Evolutionary conservation across 2,888 invertebrate genomes (phyloP).

Genomic region (Lottia gigantea): DNA sequence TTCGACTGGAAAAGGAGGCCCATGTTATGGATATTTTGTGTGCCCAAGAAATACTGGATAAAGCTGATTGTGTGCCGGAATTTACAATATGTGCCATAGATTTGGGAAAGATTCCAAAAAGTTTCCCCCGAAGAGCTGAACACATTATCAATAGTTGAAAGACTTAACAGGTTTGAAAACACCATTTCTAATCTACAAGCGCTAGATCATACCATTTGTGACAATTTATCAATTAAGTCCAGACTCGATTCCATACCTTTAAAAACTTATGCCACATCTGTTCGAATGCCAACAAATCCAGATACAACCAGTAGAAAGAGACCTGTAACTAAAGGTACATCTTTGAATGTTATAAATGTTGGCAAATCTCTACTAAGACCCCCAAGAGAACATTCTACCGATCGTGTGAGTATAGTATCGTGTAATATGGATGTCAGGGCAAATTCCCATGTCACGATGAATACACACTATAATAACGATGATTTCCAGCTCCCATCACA

Average conservation of each 20-base stretch:
- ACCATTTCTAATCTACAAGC: conserved; percentile 2
- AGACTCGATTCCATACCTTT: neutral
- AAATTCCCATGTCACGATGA: neutral
- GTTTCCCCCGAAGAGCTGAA: conserved; percentile 3
- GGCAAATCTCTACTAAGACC: neutral
- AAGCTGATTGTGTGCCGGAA: conserved; percentile 4
- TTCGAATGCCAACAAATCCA: neutral
- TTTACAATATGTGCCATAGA: conserved; percentile 7
- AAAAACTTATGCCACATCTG: conserved; percentile 1
- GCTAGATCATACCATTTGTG: conserved; percentile 4
- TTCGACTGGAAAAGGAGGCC: neutral
- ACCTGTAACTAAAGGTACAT: neutral
- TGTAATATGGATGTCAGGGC: neutral
- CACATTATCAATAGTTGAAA: conserved; percentile 5
- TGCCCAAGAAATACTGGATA: conserved; percentile 5
- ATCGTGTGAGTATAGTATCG: neutral
- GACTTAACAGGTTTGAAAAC: conserved; percentile 3
- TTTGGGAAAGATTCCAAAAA: neutral
- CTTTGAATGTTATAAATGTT: neutral
- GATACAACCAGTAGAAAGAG: conserved; percentile 2
- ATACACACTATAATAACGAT: neutral
- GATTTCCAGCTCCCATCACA: neutral
- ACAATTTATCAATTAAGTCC: conserved; percentile 3
- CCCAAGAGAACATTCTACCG: neutral
- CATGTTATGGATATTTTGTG: neutral